Evolutionary conservation across 2,113 vertebrate species (phyloP).

Genomic region (Dasyornis broadbenti): DNA sequence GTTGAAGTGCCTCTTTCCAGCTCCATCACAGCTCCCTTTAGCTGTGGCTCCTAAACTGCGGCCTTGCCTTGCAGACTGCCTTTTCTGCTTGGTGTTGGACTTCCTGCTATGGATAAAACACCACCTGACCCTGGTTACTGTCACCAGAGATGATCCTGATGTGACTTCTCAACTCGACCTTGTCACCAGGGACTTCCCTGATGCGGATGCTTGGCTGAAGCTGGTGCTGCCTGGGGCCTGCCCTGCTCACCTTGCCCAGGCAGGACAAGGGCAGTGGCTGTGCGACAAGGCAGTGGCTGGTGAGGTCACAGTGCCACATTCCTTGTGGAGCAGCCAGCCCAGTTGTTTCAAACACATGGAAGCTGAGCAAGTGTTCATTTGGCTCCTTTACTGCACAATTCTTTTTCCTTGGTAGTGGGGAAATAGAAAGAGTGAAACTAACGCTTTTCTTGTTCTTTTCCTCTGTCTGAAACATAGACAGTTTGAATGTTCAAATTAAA

Average conservation of each 20-base stretch:
- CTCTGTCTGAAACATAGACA: neutral
- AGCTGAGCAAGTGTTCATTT: neutral
- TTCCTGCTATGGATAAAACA: accelerated
- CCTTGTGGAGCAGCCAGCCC: neutral
- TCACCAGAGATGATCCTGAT: neutral
- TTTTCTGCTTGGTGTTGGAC: neutral
- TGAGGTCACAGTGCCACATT: neutral
- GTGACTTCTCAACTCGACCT: neutral
- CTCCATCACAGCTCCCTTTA: accelerated
- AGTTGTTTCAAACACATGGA: neutral
- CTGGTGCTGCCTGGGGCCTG: neutral
- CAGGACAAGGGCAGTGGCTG: neutral
- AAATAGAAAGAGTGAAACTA: neutral
- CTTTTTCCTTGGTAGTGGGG: neutral
- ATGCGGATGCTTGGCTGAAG: neutral
- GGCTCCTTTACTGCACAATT: neutral
- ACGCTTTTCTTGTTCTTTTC: neutral
- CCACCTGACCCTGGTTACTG: accelerated
- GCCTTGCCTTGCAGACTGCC: neutral
- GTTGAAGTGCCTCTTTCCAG: accelerated
- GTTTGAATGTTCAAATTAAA: neutral
- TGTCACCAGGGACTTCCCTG: neutral
- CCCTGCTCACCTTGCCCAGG: neutral
- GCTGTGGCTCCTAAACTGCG: neutral
- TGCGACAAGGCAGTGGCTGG: neutral